Percentiles rank a stretch among this genome's conserved stretches.
Evolutionary conservation across 1,140 invertebrate species (phyloP).

Genomic region (Drosophila repleta): DNA sequence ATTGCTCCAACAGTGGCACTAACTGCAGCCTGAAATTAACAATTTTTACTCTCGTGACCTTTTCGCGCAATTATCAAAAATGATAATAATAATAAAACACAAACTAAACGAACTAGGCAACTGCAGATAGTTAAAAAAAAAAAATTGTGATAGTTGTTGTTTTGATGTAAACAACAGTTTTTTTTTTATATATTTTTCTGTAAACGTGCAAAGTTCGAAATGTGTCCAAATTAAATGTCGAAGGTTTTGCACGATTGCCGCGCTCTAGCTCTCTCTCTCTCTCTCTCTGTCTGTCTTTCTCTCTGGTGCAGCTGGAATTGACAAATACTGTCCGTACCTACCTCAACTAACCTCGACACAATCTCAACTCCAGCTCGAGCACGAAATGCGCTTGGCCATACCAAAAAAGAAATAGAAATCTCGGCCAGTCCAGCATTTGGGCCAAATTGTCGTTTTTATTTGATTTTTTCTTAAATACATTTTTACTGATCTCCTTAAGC

Average conservation of each 20-base stretch:
- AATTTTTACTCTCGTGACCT: slow-evolving; percentile 64
- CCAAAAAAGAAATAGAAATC: slow-evolving; percentile 53
- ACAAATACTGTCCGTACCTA: slow-evolving; percentile 66
- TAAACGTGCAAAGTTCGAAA: slow-evolving; percentile 70
- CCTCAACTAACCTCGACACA: slow-evolving; percentile 50
- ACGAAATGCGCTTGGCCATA: slow-evolving; percentile 51
- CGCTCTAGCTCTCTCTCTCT: not conserved
- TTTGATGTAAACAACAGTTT: slow-evolving; percentile 54
- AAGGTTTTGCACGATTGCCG: slow-evolving; percentile 80
- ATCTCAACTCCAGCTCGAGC: slow-evolving; percentile 46
- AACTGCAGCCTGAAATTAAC: slow-evolving; percentile 44
- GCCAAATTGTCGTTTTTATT: slow-evolving; percentile 53
- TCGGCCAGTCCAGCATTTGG: slow-evolving; percentile 61
- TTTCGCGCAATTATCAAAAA: slow-evolving; percentile 75
- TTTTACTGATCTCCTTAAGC: slow-evolving; percentile 49
- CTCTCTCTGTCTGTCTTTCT: not conserved
- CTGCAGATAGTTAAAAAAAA: not conserved
- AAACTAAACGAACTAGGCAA: slow-evolving; percentile 10
- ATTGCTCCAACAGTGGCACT: slow-evolving; percentile 46
- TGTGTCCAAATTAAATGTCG: slow-evolving; percentile 78
- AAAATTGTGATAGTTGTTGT: slow-evolving; percentile 14
- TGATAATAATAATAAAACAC: slow-evolving; percentile 45
- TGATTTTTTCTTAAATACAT: slow-evolving; percentile 43
- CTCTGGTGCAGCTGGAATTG: slow-evolving; percentile 54
- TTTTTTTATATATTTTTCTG: slow-evolving; percentile 39